These are phyloP conservation scores for Octonoba sinensis DNA, from an alignment of 2,888 invertebrate species.

Conservation along the genomic window DNA sequence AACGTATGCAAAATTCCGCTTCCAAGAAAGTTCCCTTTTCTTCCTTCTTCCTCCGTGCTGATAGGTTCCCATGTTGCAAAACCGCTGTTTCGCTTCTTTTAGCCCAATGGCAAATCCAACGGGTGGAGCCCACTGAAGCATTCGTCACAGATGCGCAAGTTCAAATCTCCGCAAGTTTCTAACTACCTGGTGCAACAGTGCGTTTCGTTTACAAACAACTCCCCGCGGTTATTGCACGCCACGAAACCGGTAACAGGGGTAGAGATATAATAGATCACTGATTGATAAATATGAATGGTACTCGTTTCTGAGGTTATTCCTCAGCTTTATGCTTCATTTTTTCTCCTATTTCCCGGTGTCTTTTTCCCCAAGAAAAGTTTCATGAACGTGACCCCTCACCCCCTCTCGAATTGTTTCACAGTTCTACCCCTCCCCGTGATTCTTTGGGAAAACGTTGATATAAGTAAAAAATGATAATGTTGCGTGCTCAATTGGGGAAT, in stretches of 20 bases:
- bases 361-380: slow-evolving; percentile 23
- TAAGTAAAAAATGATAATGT: slow-evolving; percentile 62
- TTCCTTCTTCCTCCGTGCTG: too few species aligned
- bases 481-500: slow-evolving; percentile 59
- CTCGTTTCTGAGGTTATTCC: slow-evolving; percentile 46
- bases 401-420: slow-evolving; percentile 38
- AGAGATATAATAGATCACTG: slow-evolving; percentile 58
- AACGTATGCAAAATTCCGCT: too few species aligned
- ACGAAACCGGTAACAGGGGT: slow-evolving; percentile 52
- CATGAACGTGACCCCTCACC: slow-evolving; percentile 34
- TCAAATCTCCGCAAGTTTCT: not conserved
- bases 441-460: slow-evolving; percentile 55
- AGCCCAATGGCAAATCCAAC: not conserved
- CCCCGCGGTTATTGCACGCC: slow-evolving; percentile 50
- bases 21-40: too few species aligned
- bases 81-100: too few species aligned
- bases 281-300: slow-evolving; percentile 49
- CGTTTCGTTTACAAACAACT: slow-evolving; percentile 50
- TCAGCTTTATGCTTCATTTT: slow-evolving; percentile 50
- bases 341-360: slow-evolving; percentile 50
- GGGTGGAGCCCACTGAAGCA: not conserved
- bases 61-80: too few species aligned
- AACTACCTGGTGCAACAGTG: slow-evolving; percentile 27
- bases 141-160: not conserved
- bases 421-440: slow-evolving; percentile 21